phyloP scores from a whole-genome alignment of 2,888 invertebrate genomes.

The Melanostoma scalare region DNA sequence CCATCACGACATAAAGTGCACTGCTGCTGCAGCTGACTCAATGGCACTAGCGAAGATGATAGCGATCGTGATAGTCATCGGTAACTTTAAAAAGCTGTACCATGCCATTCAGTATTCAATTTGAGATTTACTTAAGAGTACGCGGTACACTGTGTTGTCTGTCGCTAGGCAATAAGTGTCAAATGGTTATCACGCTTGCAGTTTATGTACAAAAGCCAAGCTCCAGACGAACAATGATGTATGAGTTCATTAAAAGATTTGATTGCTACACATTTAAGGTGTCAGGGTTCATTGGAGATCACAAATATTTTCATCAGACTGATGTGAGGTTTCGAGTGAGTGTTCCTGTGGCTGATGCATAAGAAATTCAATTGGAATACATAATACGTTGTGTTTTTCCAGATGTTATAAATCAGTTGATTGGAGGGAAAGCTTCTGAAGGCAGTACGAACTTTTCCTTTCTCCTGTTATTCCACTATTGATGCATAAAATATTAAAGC shows the following conservation, averaged over 20 bases:
- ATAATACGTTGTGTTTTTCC: too few species aligned
- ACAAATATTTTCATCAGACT: not conserved
- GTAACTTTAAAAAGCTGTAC: constrained; percentile 30
- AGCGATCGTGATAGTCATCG: constrained; percentile 71
- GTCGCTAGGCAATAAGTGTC: constrained; percentile 52
- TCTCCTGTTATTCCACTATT: too few species aligned
- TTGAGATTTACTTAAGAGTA: constrained; percentile 22
- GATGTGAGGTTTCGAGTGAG: too few species aligned
- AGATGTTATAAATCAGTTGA: too few species aligned
- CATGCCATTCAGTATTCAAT: constrained; percentile 54
- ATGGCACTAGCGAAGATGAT: constrained; percentile 45
- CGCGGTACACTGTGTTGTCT: constrained; percentile 15
- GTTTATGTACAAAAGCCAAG: constrained; percentile 30
- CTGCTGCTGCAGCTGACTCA: constrained; percentile 5
- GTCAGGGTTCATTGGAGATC: constrained; percentile 31
- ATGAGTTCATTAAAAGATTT: constrained; percentile 34
- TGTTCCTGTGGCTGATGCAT: too few species aligned
- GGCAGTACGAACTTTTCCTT: too few species aligned
- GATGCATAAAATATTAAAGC: too few species aligned
- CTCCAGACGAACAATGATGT: constrained; percentile 26
- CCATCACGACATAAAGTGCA: constrained; percentile 64
- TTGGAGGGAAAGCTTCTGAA: too few species aligned
- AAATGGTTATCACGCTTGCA: constrained; percentile 53
- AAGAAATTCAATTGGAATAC: too few species aligned
- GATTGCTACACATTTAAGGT: constrained; percentile 28